Base-by-base conservation (phyloP, 2,888 invertebrate species). In the Mallateleia sp. region DNA sequence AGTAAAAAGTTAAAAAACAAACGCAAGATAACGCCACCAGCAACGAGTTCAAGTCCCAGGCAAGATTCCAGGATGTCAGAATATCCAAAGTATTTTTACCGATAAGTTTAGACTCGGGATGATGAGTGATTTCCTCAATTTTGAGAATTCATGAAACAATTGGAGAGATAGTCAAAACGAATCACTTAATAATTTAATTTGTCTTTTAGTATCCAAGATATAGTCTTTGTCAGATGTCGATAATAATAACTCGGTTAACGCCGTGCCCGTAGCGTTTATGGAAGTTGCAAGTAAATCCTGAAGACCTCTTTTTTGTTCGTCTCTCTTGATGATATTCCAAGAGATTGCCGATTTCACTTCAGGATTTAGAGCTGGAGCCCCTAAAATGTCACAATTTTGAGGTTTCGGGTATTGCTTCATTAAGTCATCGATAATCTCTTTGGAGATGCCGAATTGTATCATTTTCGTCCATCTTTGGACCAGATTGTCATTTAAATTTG, bases 271-370 rank as follows among this genome's bases (percentile, higher is more conserved):
- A 11, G 58, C 58, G 20, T 18, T 58, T 34, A 18, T 14, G 20
- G 58, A 58, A 2, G 58, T 20, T 2, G 58, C 58, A 32, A n/a
- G 58, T n/a, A 58, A 5, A 3, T 34, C 18, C 14, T n/a, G n/a
- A n/a, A n/a, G n/a, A n/a, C n/a, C n/a, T n/a, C n/a, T n/a, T n/a
- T 58, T 58, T 32, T 58, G 58, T 11, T 58, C 58, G 25, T 58
- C 34, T 34, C 58, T 32, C 11, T 58, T 58, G 9, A 34, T 34
- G 11, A 32, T 34, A 14, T 58, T 58, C 2, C 9, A 58, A 2
- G 58, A 58, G 2, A 11, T 34, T 20, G 58, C 58, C 11, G 58
- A 58, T 34, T 58, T 58, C 1, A 58, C 58, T 20, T 58, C 58
- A 1, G 58, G 6, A 9, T 58, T 58, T 58, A 58, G 20, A 8